A percentile compares a stretch with the other conserved stretches of the same genome.
phyloP scores from a whole-genome alignment of 1,140 invertebrate genomes.

The Grapholita molesta region DNA sequence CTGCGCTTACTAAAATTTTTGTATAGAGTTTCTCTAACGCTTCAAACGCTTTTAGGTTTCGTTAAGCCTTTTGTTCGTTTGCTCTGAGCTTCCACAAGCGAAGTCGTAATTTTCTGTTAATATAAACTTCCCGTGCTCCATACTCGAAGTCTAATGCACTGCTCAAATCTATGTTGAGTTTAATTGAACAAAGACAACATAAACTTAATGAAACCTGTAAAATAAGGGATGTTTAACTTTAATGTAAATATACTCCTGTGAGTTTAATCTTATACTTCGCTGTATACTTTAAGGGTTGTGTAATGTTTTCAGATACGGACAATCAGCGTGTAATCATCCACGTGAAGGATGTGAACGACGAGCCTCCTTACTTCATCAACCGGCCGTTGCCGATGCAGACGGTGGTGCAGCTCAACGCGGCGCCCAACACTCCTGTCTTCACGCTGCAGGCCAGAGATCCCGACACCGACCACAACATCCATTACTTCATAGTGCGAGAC shows the following conservation, averaged over 20 bases:
- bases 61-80: conserved; percentile 5
- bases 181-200: conserved; percentile 1
- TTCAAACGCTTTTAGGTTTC: not conserved
- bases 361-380: conserved; percentile 97
- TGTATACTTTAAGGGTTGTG: not conserved
- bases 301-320: conserved; percentile 87
- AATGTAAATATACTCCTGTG: not conserved
- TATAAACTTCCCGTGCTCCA: not conserved
- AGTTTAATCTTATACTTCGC: not conserved
- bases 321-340: conserved; percentile 97
- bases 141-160: not conserved
- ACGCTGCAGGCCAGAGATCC: conserved; percentile 96
- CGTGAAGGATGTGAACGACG: conserved; percentile 97
- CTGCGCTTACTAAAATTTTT: not conserved
- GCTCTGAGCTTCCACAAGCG: not conserved
- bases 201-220: not conserved
- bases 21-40: not conserved
- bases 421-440: conserved; percentile 96
- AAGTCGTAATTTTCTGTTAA: conserved; percentile 8
- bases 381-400: conserved; percentile 97
- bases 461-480: conserved; percentile 96
- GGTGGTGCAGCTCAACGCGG: conserved; percentile 95
- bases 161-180: not conserved
- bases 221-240: not conserved
- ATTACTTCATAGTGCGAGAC: conserved; percentile 96